These are phyloP conservation scores for Phrixothrix hirtus DNA, from an alignment of 2,888 invertebrate genomes.

Conservation along the genomic window DNA sequence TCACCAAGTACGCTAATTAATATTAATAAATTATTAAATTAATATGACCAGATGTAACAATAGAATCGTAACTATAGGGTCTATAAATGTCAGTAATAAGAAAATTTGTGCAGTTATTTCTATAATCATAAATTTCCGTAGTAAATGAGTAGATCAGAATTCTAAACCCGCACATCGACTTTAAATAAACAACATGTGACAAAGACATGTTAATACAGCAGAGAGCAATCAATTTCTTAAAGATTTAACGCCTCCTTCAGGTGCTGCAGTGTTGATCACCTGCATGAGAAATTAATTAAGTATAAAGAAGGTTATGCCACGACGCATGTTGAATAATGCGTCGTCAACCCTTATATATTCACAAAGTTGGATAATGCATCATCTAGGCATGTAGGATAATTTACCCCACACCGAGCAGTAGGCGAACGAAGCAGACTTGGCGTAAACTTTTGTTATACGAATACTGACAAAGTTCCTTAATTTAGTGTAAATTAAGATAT, in stretches of 20 bases:
- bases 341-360: constrained; percentile 29
- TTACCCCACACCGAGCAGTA: constrained; percentile 20
- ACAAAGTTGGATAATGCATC: constrained; percentile 29
- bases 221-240: constrained; percentile 3
- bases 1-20: too few relatives aligned
- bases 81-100: too few relatives aligned
- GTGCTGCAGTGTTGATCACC: constrained; percentile 27
- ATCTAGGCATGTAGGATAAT: constrained; percentile 25
- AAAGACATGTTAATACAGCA: constrained; percentile 2
- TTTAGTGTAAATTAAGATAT: constrained; percentile 17
- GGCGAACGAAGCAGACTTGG: constrained; percentile 11
- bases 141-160: not conserved
- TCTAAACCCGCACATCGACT: too few relatives aligned
- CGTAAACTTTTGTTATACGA: constrained; percentile 23
- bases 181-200: constrained; percentile 2
- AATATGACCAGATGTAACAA: too few relatives aligned
- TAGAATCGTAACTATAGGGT: too few relatives aligned
- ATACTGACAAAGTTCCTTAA: constrained; percentile 23
- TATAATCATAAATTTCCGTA: constrained; percentile 1
- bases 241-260: constrained; percentile 18
- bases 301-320: constrained; percentile 19
- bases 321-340: constrained; percentile 27
- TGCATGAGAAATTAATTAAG: constrained; percentile 30
- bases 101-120: constrained; percentile 11
- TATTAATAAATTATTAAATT: too few relatives aligned